Evolutionary conservation across 2,113 vertebrate genomes (phyloP), one percentile per base, ranked within the genome.

Genomic region (Xenopus borealis): DNA sequence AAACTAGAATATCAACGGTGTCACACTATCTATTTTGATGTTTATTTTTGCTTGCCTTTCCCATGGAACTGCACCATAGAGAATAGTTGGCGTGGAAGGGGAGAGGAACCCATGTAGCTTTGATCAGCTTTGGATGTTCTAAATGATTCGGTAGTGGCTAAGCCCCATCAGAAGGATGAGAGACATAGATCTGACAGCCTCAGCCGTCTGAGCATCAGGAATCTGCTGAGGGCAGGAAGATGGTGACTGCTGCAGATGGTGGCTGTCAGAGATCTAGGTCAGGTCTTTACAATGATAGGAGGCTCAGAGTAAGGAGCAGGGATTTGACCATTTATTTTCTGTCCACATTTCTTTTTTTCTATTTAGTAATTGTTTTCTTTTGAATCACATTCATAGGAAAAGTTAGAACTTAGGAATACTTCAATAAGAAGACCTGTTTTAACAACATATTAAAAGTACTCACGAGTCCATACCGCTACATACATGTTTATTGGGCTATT

Each of bases 141-240:
- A 80, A 82, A 86, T 84, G 82, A 75, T 82, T 81, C 78, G 53
- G 50, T 59, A 74, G 83, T 72, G 76, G 80, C 80, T 88, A 86
- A 86, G 85, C 83, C 79, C 84, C 68, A 52, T 89, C 82, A 83
- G 66, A 72, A 67, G 82, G 83, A 81, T 18, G 78, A 84, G 12
- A 80, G 80, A 83, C 85, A 85, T 81, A 83, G 84, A 90, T 81
- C 79, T 87, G 90, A 93, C 91, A 91, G 84, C 87, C 88, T 90
- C 90, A 85, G 87, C 80, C 79, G 66, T 62, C 82, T 80, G 79
- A 64, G 81, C 84, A 79, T 82, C 84, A 84, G 82, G 81, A 78
- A 88, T 89, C 83, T 88, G 86, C 84, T 55, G 71, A 88, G 79
- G 86, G 81, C 79, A 89, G 87, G 88, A 89, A 80, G 80, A 80